These are phyloP conservation scores for Xanthia togata DNA, from an alignment of 2,888 invertebrate species.

Conservation along the genomic window DNA sequence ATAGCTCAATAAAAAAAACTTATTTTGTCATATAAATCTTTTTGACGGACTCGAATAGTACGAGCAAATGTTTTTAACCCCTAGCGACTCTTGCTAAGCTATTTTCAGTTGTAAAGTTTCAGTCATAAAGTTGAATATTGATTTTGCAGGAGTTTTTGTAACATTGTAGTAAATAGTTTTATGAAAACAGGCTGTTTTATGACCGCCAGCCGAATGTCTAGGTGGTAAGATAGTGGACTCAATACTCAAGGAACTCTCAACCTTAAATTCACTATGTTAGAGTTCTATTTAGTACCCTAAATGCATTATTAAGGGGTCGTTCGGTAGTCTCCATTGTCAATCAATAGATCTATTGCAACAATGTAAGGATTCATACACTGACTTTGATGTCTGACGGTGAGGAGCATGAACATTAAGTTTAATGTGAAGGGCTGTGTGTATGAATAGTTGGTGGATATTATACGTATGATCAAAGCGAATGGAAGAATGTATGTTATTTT, in stretches of 20 bases:
- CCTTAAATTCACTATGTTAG: neutral
- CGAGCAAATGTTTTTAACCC: slow-evolving; percentile 65
- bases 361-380: slow-evolving; percentile 72
- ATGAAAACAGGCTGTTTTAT: slow-evolving; percentile 80
- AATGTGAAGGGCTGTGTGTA: slow-evolving; percentile 20
- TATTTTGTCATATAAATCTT: slow-evolving; percentile 80
- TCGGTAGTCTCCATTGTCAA: slow-evolving; percentile 65
- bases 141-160: slow-evolving; percentile 54
- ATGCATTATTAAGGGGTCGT: slow-evolving; percentile 61
- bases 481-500: neutral
- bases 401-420: slow-evolving; percentile 41
- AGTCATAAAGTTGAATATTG: slow-evolving; percentile 48
- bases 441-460: slow-evolving; percentile 40
- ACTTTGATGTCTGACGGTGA: slow-evolving; percentile 66
- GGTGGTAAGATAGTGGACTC: slow-evolving; percentile 69
- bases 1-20: slow-evolving; percentile 72
- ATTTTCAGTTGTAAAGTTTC: slow-evolving; percentile 23
- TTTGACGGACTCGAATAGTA: slow-evolving; percentile 73
- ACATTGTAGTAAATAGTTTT: slow-evolving; percentile 77
- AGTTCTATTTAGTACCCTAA: slow-evolving; percentile 23
- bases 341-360: slow-evolving; percentile 65
- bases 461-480: slow-evolving; percentile 28
- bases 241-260: slow-evolving; percentile 22
- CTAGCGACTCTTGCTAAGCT: slow-evolving; percentile 25
- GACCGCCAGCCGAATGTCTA: slow-evolving; percentile 74